Percentiles rank a stretch among this genome's conserved stretches.
Conservation (phyloP, 2,797 vertebrate genomes). For the Tokudaia muenninki region DNA sequence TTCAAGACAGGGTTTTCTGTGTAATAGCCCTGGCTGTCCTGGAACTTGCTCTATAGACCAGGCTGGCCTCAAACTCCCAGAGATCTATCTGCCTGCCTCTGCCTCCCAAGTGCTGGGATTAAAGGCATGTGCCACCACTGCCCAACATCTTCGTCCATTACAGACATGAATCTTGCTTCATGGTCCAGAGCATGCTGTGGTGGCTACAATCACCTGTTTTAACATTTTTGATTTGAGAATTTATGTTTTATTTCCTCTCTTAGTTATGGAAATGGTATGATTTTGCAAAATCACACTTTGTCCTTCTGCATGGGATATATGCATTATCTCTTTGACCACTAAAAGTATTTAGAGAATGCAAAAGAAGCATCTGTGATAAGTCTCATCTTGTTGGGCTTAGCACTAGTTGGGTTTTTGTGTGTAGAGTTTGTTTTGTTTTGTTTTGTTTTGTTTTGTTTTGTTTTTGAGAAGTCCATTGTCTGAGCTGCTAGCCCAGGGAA, state of each 20-base stretch:
- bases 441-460: background rate
- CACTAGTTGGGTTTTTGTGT: background rate
- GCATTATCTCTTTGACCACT: background rate
- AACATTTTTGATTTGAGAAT: slow-evolving; percentile 40
- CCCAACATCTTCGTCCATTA: background rate
- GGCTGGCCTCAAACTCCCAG: background rate
- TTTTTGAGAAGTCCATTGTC: background rate
- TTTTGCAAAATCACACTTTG: slow-evolving; percentile 38
- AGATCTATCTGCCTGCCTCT: background rate
- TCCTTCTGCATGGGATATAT: background rate
- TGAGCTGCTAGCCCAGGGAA: background rate
- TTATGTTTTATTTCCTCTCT: slow-evolving; percentile 36
- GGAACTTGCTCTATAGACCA: background rate
- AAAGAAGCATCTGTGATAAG: background rate
- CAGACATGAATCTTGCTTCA: slow-evolving; percentile 47
- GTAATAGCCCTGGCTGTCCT: background rate
- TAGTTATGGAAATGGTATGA: slow-evolving; percentile 17
- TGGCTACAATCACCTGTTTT: background rate
- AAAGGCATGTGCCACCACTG: background rate
- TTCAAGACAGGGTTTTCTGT: background rate
- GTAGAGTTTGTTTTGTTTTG: background rate
- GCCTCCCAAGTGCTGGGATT: background rate
- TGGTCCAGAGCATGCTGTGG: background rate
- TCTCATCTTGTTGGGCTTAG: background rate
- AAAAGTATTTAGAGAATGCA: background rate